Evolutionary conservation across 2,888 invertebrate genomes (phyloP), one percentile per base, ranked within the genome.

Genomic region (Buathra laborator): DNA sequence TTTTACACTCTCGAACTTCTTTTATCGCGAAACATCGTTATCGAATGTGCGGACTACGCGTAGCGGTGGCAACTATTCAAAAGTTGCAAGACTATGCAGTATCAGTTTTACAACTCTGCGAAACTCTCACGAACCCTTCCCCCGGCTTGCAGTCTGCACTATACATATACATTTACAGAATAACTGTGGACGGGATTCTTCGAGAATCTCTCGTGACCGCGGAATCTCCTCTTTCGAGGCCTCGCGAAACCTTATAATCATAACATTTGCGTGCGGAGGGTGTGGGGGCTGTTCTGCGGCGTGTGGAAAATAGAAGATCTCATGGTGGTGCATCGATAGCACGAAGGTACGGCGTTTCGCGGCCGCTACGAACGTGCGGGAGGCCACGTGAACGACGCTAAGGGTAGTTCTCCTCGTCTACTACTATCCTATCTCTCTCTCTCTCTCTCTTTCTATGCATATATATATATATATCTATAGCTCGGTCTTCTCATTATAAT

Each of bases 401-500:
- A 78, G 64, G 68, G 59, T 66, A 32, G 71, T 79, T 64, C 66
- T n/a, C 59, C 43, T 12, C n/a, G 32, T 37, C 67, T 67, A 37
- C 37, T 9, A 37, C 37, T 37, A 37, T 37, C 37, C 37, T 37
- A 24, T 24, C 1, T 24, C 1, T 24, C 24, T 24, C 24, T 24
- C 24, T 3, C 24, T 24, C 19, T 19, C 19, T 19, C 19, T 19
- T 19, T 19, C 24, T 24, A 24, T 24, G 3, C 24, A 24, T 24
- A 24, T 24, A 37, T 37, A 32, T 2, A 16, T 46, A 70, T 59
- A 43, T 81, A 56, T 79, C 70, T 66, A 48, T 75, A 16, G 71
- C 66, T 71, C 37, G 19, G 56, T 77, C 75, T 56, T 5, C 89
- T 89, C 89, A 91, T 91, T 90, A 92, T 88, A 90, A 90, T 91